Conservation (phyloP, 2,888 invertebrate genomes). For the Seira ritae region DNA sequence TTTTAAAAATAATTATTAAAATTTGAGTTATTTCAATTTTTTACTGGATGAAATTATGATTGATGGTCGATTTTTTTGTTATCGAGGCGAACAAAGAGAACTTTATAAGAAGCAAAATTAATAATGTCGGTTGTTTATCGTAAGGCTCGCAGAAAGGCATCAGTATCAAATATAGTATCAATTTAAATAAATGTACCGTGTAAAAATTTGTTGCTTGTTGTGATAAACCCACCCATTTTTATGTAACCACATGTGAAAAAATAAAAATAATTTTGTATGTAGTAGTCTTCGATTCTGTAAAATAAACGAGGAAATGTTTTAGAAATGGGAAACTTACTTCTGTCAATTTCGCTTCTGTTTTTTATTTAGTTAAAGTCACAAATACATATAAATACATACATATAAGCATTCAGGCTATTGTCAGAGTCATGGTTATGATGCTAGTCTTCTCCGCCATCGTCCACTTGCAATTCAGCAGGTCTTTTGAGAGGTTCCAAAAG, state of each 20-base stretch:
- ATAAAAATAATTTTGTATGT: slow-evolving; percentile 2
- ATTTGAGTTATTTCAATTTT: no score
- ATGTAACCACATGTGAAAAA: slow-evolving; percentile 14
- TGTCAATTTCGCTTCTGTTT: slow-evolving; percentile 2
- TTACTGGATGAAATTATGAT: no score
- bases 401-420: background rate
- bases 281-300: background rate
- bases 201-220: slow-evolving; percentile 53
- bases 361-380: slow-evolving; percentile 20
- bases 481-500: background rate
- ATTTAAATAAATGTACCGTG: background rate
- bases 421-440: background rate
- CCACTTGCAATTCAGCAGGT: background rate
- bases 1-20: no score
- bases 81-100: no score
- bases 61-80: no score
- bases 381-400: no score
- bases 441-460: background rate
- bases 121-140: no score
- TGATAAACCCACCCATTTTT: slow-evolving; percentile 60
- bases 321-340: background rate
- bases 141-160: no score
- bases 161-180: background rate
- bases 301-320: background rate
- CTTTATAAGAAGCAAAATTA: no score